Conservation (phyloP, 2,113 vertebrate species). For the Tachysurus fulvidraco region DNA sequence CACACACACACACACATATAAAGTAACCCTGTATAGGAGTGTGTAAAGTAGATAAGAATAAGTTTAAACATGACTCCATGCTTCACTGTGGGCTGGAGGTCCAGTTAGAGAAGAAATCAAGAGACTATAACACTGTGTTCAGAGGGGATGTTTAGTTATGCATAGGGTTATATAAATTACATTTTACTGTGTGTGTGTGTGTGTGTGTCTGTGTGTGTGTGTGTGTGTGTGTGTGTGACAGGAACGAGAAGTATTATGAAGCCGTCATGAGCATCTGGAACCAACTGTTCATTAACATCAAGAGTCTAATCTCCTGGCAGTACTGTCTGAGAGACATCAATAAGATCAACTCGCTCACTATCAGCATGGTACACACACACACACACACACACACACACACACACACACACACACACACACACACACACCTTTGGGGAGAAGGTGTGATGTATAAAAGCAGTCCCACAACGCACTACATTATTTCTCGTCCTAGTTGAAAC, state of each 20-base stretch:
- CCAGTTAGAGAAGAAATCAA: background rate
- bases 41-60: background rate
- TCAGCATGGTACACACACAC: conserved; percentile 78
- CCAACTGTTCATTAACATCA: conserved; percentile 96
- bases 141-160: background rate
- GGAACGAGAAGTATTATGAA: conserved; percentile 94
- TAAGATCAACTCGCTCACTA: conserved; percentile 88
- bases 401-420: no score
- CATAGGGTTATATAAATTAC: background rate
- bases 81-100: background rate
- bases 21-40: no score
- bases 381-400: background rate
- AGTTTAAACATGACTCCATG: background rate
- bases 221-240: conserved; percentile 58
- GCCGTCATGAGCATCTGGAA: conserved; percentile 91
- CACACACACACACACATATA: conserved; percentile 10
- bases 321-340: conserved; percentile 91
- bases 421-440: background rate
- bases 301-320: conserved; percentile 95
- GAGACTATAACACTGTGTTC: background rate
- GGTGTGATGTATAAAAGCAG: background rate
- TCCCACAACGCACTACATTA: background rate
- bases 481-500: background rate
- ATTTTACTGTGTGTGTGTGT: background rate
- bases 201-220: background rate